Evolutionary conservation across 1,140 invertebrate genomes (phyloP), one percentile per base, ranked within the genome.

Genomic region (Bombus consobrinus): DNA sequence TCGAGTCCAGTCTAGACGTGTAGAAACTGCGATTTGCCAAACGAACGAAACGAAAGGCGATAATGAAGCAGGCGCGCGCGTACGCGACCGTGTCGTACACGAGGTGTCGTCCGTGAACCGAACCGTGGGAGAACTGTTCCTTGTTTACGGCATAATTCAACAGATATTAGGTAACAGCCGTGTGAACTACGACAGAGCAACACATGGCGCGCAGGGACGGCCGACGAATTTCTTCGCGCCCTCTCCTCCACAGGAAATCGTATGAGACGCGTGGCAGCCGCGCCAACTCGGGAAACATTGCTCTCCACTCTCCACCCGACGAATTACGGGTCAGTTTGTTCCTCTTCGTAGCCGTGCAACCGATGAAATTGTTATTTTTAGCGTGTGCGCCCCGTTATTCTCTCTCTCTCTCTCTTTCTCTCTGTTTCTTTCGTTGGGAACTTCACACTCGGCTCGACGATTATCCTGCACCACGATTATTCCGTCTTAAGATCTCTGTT

Each of bases 91-190:
- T 25, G 18, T 39, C 12, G 39, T 47, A 47, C 28, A 15, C 34
- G 75, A 83, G 47, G 34, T 39, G 41, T 72, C 47, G 43, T 73
- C 64, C 32, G 66, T 62, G 47, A 66, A 68, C 37, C 15, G 53
- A 73, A 87, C 83, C 85, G 88, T 89, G 82, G 69, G 81, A 90
- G 85, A 90, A 57, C 71, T 37, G 39, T 68, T 71, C 77, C 39
- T 15, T 88, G 86, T 89, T 85, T 89, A 87, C 74, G 74, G 79
- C 34, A 68, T 80, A 85, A 89, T 90, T 90, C 89, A 87, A 89
- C 89, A 85, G 82, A 88, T 85, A 90, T 90, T 89, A 83, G 85
- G 85, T 85, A 90, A 90, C 85, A 85, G 66, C 43, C 59, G 86
- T 88, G 89, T 62, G 88, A 87, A 81, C 86, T 34, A 71, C 28